Evolutionary conservation across 1,140 invertebrate genomes (phyloP), one percentile per base, ranked within the genome.

Genomic region (Drosophila dunni): DNA sequence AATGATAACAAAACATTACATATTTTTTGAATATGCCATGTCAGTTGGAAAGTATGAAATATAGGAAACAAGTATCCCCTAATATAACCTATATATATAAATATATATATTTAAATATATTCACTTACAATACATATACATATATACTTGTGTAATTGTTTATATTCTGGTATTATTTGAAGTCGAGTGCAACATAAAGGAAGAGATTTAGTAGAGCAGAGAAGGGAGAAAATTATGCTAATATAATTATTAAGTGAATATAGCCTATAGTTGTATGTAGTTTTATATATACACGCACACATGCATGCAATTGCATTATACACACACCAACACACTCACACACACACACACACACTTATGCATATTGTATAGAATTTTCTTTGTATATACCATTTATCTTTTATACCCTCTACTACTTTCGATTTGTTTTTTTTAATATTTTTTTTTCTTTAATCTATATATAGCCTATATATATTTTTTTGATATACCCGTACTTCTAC

Each of bases 331-430:
- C 9, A 64, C 13, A 71, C 48, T 58, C 13, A 44, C 34, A 44
- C n/a, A 72, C 7, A 42, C 24, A 46, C 9, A 9, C 34, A 62
- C 15, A 51, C 8, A 69, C 10, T 42, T 61, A 56, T 69, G 61
- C 61, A 74, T 56, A 67, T 75, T 79, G 77, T 79, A 79, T 76
- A 79, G 48, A 71, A 72, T 56, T 34, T 82, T 68, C 68, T 46
- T 65, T 86, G 82, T 86, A 86, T 70, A 86, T 86, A 81, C 71
- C 51, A 85, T 66, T 85, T 79, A 61, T 42, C 50, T 64, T 68
- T 45, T 24, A 46, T 36, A 54, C 51, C 46, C 38, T 20, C 29
- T 57, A 13, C 9, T 48, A 8, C 13, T 78, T 84, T 78, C 63
- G 10, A 76, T 79, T 74, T 63, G 7, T 58, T 81, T 78, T 34